phyloP scores from a whole-genome alignment of 2,797 vertebrate species.

The Phrynocephalus vlangalii region DNA sequence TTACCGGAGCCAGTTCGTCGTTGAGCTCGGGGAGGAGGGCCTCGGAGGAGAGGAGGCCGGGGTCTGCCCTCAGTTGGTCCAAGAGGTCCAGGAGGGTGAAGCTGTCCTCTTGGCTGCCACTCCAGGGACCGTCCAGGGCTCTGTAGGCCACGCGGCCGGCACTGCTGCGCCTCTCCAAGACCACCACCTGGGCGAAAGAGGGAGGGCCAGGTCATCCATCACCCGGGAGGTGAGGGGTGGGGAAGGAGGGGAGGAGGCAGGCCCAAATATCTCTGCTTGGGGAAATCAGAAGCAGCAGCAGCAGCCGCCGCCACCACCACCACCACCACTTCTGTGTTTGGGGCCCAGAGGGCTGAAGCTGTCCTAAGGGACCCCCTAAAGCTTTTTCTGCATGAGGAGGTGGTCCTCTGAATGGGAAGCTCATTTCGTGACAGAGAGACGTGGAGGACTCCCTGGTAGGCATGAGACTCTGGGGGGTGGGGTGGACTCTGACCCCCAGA shows the following conservation, averaged over 20 bases:
- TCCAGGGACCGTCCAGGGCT: conserved; percentile 86
- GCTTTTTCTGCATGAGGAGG: neutral
- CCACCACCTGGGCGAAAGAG: conserved; percentile 84
- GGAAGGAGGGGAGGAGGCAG: accelerated
- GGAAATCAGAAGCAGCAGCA: too few relatives aligned
- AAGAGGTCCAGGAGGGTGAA: conserved; percentile 87
- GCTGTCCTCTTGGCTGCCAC: conserved; percentile 88
- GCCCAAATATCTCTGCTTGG: neutral
- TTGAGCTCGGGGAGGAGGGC: conserved; percentile 88
- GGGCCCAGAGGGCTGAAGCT: neutral
- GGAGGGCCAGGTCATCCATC: conserved; percentile 4
- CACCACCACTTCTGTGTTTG: too few relatives aligned
- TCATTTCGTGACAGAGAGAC: too few relatives aligned
- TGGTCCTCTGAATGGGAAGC: too few relatives aligned
- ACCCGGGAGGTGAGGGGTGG: neutral
- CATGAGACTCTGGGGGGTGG: too few relatives aligned
- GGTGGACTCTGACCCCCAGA: neutral
- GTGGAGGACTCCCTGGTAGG: too few relatives aligned
- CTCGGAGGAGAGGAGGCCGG: conserved; percentile 86
- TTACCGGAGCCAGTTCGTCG: conserved; percentile 93
- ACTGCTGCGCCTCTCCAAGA: conserved; percentile 89
- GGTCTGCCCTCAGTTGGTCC: conserved; percentile 88
- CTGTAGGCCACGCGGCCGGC: conserved; percentile 88
- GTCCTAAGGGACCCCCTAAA: neutral
- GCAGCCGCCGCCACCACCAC: too few relatives aligned